These are phyloP conservation scores for Cyaniris semiargus DNA, from an alignment of 2,888 invertebrate genomes.

Conservation along the genomic window DNA sequence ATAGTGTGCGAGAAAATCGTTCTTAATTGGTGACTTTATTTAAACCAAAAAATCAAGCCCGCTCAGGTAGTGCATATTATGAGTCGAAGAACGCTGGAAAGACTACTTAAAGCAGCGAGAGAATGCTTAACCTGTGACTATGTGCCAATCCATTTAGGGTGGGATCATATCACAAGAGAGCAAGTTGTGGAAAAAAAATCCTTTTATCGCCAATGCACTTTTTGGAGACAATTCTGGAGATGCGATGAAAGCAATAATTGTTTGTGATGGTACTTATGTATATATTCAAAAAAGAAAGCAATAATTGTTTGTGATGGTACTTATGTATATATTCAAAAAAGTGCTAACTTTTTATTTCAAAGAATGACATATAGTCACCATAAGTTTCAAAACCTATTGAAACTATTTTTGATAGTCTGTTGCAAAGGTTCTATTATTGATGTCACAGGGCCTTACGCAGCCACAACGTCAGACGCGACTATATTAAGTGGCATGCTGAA, in stretches of 20 bases:
- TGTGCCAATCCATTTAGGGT: conserved; percentile 31
- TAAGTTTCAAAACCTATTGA: conserved; percentile 36
- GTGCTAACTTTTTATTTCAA: conserved; percentile 40
- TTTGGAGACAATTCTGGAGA: conserved; percentile 27
- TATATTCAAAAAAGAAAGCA: conserved; percentile 36
- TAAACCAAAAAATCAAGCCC: conserved; percentile 28
- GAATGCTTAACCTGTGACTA: conserved; percentile 38
- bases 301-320: conserved; percentile 38
- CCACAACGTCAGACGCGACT: background rate
- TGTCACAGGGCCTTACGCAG: too few species aligned
- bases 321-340: conserved; percentile 40
- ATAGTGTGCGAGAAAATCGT: conserved; percentile 24
- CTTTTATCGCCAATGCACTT: conserved; percentile 30
- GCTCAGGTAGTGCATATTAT: too few species aligned
- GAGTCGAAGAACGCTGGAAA: conserved; percentile 51
- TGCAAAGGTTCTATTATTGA: too few species aligned
- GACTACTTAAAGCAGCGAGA: conserved; percentile 59
- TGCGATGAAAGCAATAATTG: conserved; percentile 32
- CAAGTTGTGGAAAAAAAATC: conserved; percentile 34
- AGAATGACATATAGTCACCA: conserved; percentile 40
- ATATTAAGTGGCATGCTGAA: conserved; percentile 33
- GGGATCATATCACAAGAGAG: too few species aligned
- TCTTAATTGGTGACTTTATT: conserved; percentile 31
- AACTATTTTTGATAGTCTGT: too few species aligned
- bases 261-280: conserved; percentile 41